Conservation (phyloP, 2,113 vertebrate species). For the Carassius carassius region DNA sequence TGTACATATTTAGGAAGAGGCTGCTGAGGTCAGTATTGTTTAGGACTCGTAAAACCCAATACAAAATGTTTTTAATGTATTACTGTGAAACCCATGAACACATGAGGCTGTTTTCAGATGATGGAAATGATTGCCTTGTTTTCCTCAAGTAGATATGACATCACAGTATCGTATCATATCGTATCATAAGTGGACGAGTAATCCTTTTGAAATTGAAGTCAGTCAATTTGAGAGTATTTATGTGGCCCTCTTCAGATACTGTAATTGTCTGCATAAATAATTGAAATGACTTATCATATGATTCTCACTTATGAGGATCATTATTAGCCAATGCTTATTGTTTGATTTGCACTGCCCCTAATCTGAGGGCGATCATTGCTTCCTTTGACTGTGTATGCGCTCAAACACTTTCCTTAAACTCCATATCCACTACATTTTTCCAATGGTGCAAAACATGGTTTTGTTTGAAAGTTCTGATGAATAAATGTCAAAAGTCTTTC, state of each 20-base stretch:
- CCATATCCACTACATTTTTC: constrained; percentile 23
- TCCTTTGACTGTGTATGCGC: constrained; percentile 1
- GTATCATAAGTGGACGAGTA: neutral
- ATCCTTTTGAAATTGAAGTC: neutral
- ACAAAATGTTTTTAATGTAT: neutral
- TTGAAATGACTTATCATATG: neutral
- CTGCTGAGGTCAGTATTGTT: neutral
- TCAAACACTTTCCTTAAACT: constrained; percentile 12
- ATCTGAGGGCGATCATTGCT: neutral
- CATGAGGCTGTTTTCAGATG: neutral
- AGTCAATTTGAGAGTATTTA: neutral
- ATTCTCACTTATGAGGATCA: neutral
- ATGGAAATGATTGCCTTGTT: neutral
- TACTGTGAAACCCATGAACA: constrained; percentile 2
- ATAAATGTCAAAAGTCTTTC: constrained; percentile 20
- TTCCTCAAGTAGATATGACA: neutral
- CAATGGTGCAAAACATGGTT: constrained; percentile 28
- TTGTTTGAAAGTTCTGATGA: constrained; percentile 17
- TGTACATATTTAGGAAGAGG: constrained; percentile 21
- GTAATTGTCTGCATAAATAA: neutral
- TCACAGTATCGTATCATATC: neutral
- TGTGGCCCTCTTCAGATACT: constrained; percentile 18
- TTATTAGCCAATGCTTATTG: constrained; percentile 7
- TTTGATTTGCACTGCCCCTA: constrained; percentile 10
- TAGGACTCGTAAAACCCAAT: neutral